Evolutionary conservation across 1,140 invertebrate species (phyloP).

Genomic region (Orius laevigatus): DNA sequence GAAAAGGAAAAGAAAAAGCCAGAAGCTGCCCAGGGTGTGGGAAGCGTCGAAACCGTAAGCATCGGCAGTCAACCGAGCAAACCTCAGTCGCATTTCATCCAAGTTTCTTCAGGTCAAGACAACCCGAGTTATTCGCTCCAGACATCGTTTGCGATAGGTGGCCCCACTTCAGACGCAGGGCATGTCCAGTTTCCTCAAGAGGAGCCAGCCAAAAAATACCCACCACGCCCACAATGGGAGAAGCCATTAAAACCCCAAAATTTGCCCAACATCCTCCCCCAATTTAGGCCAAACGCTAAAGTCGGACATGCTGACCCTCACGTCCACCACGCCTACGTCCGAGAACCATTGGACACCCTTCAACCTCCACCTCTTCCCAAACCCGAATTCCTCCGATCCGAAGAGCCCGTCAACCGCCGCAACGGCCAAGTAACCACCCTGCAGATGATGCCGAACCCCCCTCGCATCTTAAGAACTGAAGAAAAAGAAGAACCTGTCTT

Average conservation of each 20-base stretch:
- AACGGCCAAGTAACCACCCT: constrained; percentile 34
- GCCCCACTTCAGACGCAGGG: constrained; percentile 13
- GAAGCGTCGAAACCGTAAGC: constrained; percentile 1
- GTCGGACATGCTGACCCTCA: constrained; percentile 33
- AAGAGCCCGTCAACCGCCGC: constrained; percentile 19
- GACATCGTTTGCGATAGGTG: constrained; percentile 23
- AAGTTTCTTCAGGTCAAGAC: constrained; percentile 19
- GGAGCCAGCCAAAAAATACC: constrained; percentile 14
- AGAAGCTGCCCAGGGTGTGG: background rate
- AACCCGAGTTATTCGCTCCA: constrained; percentile 23
- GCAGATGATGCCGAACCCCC: constrained; percentile 41
- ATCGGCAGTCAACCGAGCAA: background rate
- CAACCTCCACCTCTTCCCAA: constrained; percentile 29
- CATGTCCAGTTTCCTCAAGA: background rate
- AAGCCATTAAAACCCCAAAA: constrained; percentile 1
- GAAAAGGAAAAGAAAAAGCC: constrained; percentile 1
- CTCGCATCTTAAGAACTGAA: constrained; percentile 14
- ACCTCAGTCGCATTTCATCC: constrained; percentile 19
- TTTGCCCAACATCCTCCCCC: constrained; percentile 50
- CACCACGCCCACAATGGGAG: constrained; percentile 22
- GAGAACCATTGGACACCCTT: constrained; percentile 21
- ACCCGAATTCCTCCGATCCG: constrained; percentile 27
- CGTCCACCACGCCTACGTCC: constrained; percentile 23
- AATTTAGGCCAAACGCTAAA: constrained; percentile 49
- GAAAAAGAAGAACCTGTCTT: constrained; percentile 31